phyloP scores from a whole-genome alignment of 1,140 invertebrate genomes.

The Drosophila pandora region DNA sequence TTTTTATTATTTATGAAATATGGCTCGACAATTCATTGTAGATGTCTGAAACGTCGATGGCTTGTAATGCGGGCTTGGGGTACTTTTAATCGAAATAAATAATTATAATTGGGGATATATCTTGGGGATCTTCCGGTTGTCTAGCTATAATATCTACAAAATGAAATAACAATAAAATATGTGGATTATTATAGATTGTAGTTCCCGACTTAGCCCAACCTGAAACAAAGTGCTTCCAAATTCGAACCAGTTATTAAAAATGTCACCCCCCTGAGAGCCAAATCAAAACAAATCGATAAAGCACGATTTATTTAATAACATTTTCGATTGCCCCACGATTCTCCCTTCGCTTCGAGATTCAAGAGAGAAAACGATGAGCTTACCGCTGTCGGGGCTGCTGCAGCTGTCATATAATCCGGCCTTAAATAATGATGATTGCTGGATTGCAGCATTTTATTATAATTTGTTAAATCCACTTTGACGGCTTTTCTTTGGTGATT shows the following conservation, averaged over 20 bases:
- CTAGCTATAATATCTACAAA: too few species aligned
- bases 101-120: conserved; percentile 5
- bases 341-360: neutral
- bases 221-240: too few species aligned
- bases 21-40: conserved; percentile 25
- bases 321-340: neutral
- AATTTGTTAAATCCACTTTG: conserved; percentile 84
- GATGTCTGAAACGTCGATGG: conserved; percentile 27
- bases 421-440: conserved; percentile 93
- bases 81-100: conserved; percentile 5
- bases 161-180: too few species aligned
- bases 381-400: conserved; percentile 92
- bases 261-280: neutral
- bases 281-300: conserved; percentile 5
- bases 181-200: too few species aligned
- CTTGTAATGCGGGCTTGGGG: conserved; percentile 17
- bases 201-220: too few species aligned
- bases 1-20: conserved; percentile 78
- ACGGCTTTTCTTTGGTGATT: conserved; percentile 75
- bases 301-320: neutral
- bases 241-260: neutral
- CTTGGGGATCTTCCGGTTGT: too few species aligned
- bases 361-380: conserved; percentile 83
- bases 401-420: conserved; percentile 95
- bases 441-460: conserved; percentile 90